A percentile compares a stretch with the other conserved stretches of the same genome.
These are phyloP conservation scores for Morpho deidamia DNA, from an alignment of 2,888 invertebrate genomes.

Conservation along the genomic window DNA sequence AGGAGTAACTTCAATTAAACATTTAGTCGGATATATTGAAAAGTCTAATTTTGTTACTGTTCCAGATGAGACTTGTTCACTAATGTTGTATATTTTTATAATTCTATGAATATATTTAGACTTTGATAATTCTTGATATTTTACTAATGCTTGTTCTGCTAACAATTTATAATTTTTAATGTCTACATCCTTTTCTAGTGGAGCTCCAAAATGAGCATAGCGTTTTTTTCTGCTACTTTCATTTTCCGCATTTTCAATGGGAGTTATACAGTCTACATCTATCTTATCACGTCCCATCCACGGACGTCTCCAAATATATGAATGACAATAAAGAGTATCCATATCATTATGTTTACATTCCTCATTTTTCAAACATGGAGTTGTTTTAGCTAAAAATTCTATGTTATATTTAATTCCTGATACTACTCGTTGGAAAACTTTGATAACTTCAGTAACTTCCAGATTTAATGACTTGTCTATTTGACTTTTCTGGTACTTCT, in stretches of 20 bases:
- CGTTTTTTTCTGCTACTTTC: conserved; percentile 18
- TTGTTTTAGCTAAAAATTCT: conserved; percentile 38
- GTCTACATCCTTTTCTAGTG: conserved; percentile 14
- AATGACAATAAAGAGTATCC: conserved; percentile 48
- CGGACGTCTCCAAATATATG: conserved; percentile 73
- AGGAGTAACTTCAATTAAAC: conserved; percentile 21
- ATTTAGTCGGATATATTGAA: conserved; percentile 20
- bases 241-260: conserved; percentile 17
- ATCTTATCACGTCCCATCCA: conserved; percentile 64
- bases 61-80: conserved; percentile 74
- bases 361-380: conserved; percentile 27
- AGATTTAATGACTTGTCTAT: conserved; percentile 26
- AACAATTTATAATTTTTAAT: conserved; percentile 25
- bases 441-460: conserved; percentile 38
- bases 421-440: conserved; percentile 36
- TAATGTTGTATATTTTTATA: conserved; percentile 52
- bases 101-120: conserved; percentile 42
- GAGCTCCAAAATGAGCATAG: conserved; percentile 13
- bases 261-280: conserved; percentile 45
- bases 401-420: conserved; percentile 42
- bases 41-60: conserved; percentile 46
- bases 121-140: conserved; percentile 33
- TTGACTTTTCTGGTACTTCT: conserved; percentile 30
- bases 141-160: conserved; percentile 28
- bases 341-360: conserved; percentile 27